Conservation (phyloP, 1,140 invertebrate species). For the Ceratina australensis region DNA sequence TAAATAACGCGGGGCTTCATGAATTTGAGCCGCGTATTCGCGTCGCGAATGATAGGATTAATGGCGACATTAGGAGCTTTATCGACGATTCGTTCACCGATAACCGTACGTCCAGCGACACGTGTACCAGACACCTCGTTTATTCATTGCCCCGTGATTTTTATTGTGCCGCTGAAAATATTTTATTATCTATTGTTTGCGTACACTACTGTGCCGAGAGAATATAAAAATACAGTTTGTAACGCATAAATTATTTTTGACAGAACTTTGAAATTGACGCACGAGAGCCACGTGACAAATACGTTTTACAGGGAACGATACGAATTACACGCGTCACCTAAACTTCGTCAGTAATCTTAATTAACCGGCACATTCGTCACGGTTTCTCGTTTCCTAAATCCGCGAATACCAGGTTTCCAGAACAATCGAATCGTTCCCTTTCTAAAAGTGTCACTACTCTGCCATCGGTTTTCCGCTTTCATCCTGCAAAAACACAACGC, state of each 20-base stretch:
- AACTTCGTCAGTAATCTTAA: too few species aligned
- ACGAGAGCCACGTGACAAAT: too few species aligned
- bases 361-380: too few species aligned
- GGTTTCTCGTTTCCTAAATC: too few species aligned
- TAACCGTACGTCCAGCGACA: background rate
- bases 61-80: slow-evolving; percentile 69
- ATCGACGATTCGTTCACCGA: slow-evolving; percentile 53
- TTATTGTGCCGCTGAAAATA: background rate
- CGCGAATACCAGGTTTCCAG: too few species aligned
- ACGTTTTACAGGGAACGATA: too few species aligned
- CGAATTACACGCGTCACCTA: too few species aligned
- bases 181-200: background rate
- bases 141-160: background rate
- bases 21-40: slow-evolving; percentile 54
- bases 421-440: background rate
- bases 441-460: background rate
- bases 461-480: background rate
- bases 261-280: too few species aligned
- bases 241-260: too few species aligned
- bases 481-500: background rate
- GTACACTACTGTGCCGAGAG: slow-evolving; percentile 7
- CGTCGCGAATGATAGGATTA: slow-evolving; percentile 67
- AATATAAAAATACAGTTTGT: background rate
- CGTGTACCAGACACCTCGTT: background rate
- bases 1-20: slow-evolving; percentile 57